Evolutionary conservation across 2,113 vertebrate genomes (phyloP), one percentile per base, ranked within the genome.

Genomic region (Acrocephalus kingi): DNA sequence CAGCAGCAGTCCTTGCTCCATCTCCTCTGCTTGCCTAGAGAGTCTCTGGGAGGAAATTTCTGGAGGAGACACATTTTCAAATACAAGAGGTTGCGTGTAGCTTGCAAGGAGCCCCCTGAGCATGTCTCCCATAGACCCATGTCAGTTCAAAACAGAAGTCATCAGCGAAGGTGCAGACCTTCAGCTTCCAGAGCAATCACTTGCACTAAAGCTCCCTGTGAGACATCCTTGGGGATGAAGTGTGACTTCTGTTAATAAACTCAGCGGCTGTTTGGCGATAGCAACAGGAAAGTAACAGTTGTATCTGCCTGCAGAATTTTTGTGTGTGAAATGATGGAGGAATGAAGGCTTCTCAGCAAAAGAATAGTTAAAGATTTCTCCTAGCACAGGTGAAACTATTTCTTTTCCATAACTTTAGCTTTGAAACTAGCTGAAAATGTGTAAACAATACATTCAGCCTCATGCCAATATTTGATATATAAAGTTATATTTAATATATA

Each of bases 101-200:
- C 62, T 89, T 87, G 25, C 61, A 43, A 7, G 69, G 68, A 63
- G 25, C 30, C 5, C 20, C 10, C 25, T 54, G 23, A 64, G 20
- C 30, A 2, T 1, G 2, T 67, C 31, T 81, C 13, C 18, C 5
- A 1, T 9, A 51, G 46, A 51, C 11, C 30, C 8, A 1, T 2
- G 1, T 56, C 15, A 20, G 31, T 35, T 85, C 25, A 15, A 52
- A 64, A 15, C 58, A 30, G 31, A 72, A 68, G 28, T 33, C 17
- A 49, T 73, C 71, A 76, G 12, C 54, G 51, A 3, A 66, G 28
- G 55, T 66, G 94, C 58, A 69, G 71, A 56, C 66, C 33, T 52
- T 58, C 18, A 16, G 11, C 54, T 78, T 31, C 12, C 31, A 33
- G n/a, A 58, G 49, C 55, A 59, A 5, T 78, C 2, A 4, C 18